phyloP scores from a whole-genome alignment of 2,797 vertebrate species.

The Sebastes hubbsi region DNA sequence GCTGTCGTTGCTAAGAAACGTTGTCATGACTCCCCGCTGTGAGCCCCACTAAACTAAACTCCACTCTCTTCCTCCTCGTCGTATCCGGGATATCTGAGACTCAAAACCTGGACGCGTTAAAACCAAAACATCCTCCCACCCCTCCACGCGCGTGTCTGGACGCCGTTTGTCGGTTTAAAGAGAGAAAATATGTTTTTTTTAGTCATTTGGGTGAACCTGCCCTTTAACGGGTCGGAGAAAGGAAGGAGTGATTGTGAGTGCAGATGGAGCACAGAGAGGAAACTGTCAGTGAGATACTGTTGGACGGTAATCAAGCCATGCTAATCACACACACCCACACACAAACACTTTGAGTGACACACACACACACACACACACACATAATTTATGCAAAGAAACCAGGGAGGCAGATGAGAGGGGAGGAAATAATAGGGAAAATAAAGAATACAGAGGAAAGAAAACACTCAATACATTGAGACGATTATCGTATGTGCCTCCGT shows the following conservation, averaged over 20 bases:
- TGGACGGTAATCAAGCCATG: conserved; percentile 53
- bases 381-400: conserved; percentile 36
- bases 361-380: conserved; percentile 57
- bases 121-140: background rate
- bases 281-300: conserved; percentile 50
- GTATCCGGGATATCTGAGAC: background rate
- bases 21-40: background rate
- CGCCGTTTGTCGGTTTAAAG: too few species aligned
- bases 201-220: conserved; percentile 35
- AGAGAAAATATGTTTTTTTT: conserved; percentile 21
- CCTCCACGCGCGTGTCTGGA: background rate
- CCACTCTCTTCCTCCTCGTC: background rate
- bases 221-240: conserved; percentile 11
- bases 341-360: conserved; percentile 39
- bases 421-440: background rate
- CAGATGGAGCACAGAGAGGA: conserved; percentile 60
- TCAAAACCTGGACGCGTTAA: background rate
- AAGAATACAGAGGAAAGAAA: background rate
- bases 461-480: background rate
- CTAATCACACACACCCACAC: conserved; percentile 60
- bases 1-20: background rate
- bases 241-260: conserved; percentile 6
- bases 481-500: background rate
- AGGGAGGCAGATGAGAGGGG: conserved; percentile 15
- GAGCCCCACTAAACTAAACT: background rate